Evolutionary conservation across 2,797 vertebrate species (phyloP), one percentile per base, ranked within the genome.

Genomic region (Myotis vivesi): DNA sequence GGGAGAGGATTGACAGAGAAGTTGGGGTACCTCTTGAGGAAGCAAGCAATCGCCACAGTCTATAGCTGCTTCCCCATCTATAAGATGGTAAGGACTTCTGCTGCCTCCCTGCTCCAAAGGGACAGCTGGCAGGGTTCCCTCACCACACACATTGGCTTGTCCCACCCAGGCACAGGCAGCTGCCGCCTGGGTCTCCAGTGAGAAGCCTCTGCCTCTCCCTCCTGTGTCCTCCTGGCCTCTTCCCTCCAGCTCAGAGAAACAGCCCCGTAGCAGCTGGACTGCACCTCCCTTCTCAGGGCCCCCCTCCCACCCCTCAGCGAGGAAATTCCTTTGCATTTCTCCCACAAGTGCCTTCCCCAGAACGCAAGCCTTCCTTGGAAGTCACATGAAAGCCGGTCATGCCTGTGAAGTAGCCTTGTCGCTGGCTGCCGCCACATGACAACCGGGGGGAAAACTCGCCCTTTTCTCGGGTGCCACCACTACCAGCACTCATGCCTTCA

Each of bases 361-460:
- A 83, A 89, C 73, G 46, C 68, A 46, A 77, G 72, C 49, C 76
- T 76, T 57, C 51, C 84, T 5, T 4, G 57, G 30, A 91, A 57
- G 91, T 88, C 92, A 95, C 41, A 25, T 33, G 87, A 85, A 89
- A 82, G 57, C 85, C 72, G 72, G 84, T 46, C 91, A 91, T n/a
- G 73, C 69, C 53, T 0, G 2, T 57, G 80, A 88, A 6, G 8
- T 25, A 44, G 59, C 77, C 72, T 59, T 66, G 62, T 44, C 28
- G 19, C 72, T 1, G 12, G 89, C 71, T 33, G 6, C 1, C 36
- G 80, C 71, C 82, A 62, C 46, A 16, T 0, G 51, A 38, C 57
- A 36, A 30, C 46, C 6, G 19, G 46, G 41, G 44, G 17, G n/a
- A 23, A 51, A 49, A 51, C 8, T 55, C 38, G 59, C 57, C 25